phyloP scores from a whole-genome alignment of 2,797 vertebrate genomes.

The Simalia tracyae region DNA sequence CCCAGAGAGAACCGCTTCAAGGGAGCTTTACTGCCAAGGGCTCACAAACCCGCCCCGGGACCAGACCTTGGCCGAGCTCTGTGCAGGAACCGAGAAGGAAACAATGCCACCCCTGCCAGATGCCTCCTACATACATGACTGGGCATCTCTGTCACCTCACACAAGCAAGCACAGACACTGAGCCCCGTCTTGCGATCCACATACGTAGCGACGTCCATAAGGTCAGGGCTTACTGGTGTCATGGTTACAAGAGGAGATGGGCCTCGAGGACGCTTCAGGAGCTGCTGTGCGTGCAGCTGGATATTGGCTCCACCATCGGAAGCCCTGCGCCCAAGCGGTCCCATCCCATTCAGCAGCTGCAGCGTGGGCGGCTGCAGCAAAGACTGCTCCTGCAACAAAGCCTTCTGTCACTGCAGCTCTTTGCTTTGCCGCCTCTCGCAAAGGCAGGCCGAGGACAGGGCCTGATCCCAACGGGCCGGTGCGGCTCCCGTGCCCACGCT shows the following conservation, averaged over 20 bases:
- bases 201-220: neutral
- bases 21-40: neutral
- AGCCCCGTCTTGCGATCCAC: neutral
- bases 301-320: conserved; percentile 98
- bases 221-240: conserved; percentile 85
- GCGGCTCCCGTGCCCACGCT: neutral
- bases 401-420: rapidly evolving
- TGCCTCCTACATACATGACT: neutral
- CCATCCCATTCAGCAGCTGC: conserved; percentile 96
- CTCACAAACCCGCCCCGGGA: neutral
- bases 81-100: neutral
- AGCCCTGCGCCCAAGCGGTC: conserved; percentile 91
- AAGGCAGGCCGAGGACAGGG: rapidly evolving
- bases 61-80: neutral
- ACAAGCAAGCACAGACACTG: neutral
- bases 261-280: conserved; percentile 92
- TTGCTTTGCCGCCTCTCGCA: rapidly evolving
- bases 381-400: conserved; percentile 87
- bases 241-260: conserved; percentile 92
- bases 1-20: neutral
- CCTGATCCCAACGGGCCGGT: neutral
- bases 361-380: conserved; percentile 94
- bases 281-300: conserved; percentile 93
- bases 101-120: neutral
- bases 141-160: neutral